phyloP scores from a whole-genome alignment of 1,140 invertebrate genomes.

The Physella acuta region DNA sequence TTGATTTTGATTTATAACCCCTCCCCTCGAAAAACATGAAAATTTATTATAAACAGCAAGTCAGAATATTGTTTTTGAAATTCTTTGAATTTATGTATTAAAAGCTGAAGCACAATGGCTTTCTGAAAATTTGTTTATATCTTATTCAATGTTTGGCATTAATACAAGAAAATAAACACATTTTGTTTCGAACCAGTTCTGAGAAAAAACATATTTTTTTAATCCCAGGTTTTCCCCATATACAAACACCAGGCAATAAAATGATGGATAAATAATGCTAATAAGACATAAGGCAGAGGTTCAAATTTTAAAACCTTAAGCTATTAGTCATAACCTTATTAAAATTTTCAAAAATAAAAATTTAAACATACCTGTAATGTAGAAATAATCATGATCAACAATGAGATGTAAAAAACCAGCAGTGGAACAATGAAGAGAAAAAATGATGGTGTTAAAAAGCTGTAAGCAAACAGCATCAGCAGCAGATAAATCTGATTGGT shows the following conservation, averaged over 20 bases:
- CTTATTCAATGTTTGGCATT: too few relatives aligned
- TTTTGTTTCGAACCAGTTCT: too few relatives aligned
- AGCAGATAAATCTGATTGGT: conserved; percentile 70
- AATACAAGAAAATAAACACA: too few relatives aligned
- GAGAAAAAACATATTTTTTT: too few relatives aligned
- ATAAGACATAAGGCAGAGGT: background rate
- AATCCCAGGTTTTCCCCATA: background rate
- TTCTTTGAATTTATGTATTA: too few relatives aligned
- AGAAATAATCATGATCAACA: conserved; percentile 73
- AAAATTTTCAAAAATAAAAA: background rate
- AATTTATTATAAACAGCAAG: background rate
- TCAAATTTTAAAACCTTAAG: background rate
- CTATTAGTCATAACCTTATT: background rate
- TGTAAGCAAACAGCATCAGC: conserved; percentile 70
- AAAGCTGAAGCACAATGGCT: too few relatives aligned
- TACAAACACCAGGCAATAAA: background rate
- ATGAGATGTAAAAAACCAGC: conserved; percentile 72
- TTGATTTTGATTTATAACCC: background rate
- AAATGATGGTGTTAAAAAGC: conserved; percentile 69
- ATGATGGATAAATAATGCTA: background rate
- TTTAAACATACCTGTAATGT: conserved; percentile 64
- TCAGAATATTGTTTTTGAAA: too few relatives aligned
- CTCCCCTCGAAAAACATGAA: background rate
- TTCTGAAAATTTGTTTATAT: too few relatives aligned
- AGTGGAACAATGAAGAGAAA: conserved; percentile 71